phyloP scores from a whole-genome alignment of 2,113 vertebrate species.

The Dromaius novaehollandiae region DNA sequence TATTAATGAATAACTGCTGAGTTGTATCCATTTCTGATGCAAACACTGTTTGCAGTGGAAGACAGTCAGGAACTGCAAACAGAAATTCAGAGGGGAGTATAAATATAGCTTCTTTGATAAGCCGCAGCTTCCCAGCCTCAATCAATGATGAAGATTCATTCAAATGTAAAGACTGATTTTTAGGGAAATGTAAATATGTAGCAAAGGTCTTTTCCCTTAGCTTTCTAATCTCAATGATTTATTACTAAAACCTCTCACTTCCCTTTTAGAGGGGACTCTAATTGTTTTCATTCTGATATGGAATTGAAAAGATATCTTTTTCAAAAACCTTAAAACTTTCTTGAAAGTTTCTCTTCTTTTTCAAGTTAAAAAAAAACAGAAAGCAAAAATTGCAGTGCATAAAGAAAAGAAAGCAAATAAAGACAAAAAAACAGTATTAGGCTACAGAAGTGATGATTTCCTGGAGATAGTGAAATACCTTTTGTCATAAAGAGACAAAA shows the following conservation, averaged over 20 bases:
- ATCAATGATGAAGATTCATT: constrained; percentile 2
- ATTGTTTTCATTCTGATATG: not conserved
- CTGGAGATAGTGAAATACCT: not conserved
- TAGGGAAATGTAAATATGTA: constrained; percentile 38
- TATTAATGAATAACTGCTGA: not conserved
- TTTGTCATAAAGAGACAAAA: not conserved
- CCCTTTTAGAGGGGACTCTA: not conserved
- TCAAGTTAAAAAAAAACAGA: not conserved
- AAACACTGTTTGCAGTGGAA: not conserved
- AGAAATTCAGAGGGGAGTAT: not conserved
- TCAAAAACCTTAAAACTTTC: not conserved
- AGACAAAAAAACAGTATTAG: not conserved
- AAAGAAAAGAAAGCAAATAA: not conserved
- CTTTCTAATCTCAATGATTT: constrained; percentile 34
- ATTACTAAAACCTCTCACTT: not conserved
- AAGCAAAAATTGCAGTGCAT: not conserved
- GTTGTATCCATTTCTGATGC: not conserved
- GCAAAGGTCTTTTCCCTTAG: constrained; percentile 4
- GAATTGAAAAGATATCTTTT: not conserved
- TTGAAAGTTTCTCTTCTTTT: not conserved
- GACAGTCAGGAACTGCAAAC: not conserved
- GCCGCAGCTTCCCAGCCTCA: not conserved
- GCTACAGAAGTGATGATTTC: not conserved
- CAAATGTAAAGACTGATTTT: constrained; percentile 15
- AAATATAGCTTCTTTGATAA: not conserved